phyloP scores from a whole-genome alignment of 1,140 invertebrate genomes.

The Macrobrachium nipponense region DNA sequence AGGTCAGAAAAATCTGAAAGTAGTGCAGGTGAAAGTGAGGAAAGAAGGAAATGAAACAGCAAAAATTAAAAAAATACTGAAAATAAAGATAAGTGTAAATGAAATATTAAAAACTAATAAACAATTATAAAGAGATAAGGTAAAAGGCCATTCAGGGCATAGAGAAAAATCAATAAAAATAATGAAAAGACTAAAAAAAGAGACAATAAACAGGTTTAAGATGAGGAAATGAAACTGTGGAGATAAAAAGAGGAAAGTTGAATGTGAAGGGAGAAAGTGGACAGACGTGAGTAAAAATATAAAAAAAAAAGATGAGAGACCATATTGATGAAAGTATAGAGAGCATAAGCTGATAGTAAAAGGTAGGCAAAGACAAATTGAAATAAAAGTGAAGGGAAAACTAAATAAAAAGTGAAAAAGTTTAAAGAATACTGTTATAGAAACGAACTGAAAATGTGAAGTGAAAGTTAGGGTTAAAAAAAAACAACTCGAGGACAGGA shows the following conservation, averaged over 20 bases:
- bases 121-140: not conserved
- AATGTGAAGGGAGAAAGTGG: not conserved
- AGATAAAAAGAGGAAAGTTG: not conserved
- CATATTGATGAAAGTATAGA: not conserved
- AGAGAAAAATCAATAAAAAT: not conserved
- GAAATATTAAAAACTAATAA: not conserved
- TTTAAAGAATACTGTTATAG: not conserved
- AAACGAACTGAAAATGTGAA: not conserved
- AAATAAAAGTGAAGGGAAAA: not conserved
- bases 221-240: not conserved
- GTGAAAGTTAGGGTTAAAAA: not conserved
- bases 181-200: not conserved
- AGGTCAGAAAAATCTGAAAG: not conserved
- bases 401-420: not conserved
- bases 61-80: not conserved
- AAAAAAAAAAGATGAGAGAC: not conserved
- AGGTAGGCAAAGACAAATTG: not conserved
- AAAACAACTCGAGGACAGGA: not conserved
- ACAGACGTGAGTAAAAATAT: not conserved
- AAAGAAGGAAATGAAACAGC: not conserved
- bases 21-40: not conserved
- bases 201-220: not conserved
- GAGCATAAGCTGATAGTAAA: not conserved
- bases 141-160: not conserved
- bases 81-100: not conserved